Evolutionary conservation across 2,113 vertebrate genomes (phyloP).

Genomic region (Bos taurus): ARS-UCD2.0 NC_037357.1:16262501-16263000

Average conservation of each 20-base stretch:
- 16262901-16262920: background rate
- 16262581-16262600: background rate
- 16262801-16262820: background rate
- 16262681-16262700: background rate
- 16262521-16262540: background rate
- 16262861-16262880: background rate
- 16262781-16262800: background rate
- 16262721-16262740: background rate
- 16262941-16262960: background rate
- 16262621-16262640: background rate
- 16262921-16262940: background rate
- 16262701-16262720: background rate
- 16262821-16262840: background rate
- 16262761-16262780: background rate
- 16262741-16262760: background rate
- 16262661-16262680: background rate
- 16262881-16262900: background rate
- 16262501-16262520: background rate
- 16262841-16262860: background rate
- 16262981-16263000: background rate
- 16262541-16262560: background rate
- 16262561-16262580: background rate
- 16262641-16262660: background rate
- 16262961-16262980: background rate
- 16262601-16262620: background rate